Evolutionary conservation across 2,888 invertebrate genomes (phyloP), one percentile per base, ranked within the genome.

Genomic region (Lapara coniferarum): DNA sequence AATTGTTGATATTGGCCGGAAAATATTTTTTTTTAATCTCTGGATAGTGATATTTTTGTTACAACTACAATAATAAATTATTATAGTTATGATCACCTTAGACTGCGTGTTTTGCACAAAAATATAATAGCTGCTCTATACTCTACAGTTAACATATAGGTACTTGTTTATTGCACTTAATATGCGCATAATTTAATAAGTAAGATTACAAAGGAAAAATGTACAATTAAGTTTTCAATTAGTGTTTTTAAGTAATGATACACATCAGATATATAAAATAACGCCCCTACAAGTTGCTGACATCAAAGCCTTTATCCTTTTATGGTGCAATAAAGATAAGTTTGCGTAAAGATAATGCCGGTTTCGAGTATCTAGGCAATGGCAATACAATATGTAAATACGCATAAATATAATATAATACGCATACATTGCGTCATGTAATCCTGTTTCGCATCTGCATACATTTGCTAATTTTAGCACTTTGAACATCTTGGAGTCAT

Each of bases 271-370:
- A 25, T n/a, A 5, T 16, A 53, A 53, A 53, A 53, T 16, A 16
- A 53, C 7, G 8, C 53, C 16, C 59, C 12, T 16, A 46, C 44
- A n/a, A 7, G 10, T 12, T 19, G 16, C 10, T 44, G 13, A 49
- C 63, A 63, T 13, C 19, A 63, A 46, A 63, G 63, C 63, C 19
- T 63, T 46, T 59, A 59, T 59, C 59, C 46, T 44, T 63, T 63
- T 49, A 63, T 63, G 63, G 49, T 46, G 63, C 49, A 63, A 63
- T 63, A 63, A 49, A 63, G 49, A 63, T 63, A 63, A 63, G 49
- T 63, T 63, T 63, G 49, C 63, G 63, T 63, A 63, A 63, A 46
- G 59, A 49, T 63, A 63, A 63, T 63, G 63, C 63, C 49, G 63
- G 19, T 19, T 63, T 63, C 63, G 16, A 16, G 16, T 63, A 63